Percentiles rank a stretch among this genome's conserved stretches.
Evolutionary conservation across 1,140 invertebrate genomes (phyloP).

Genomic region (Geopemphigus sp.): DNA sequence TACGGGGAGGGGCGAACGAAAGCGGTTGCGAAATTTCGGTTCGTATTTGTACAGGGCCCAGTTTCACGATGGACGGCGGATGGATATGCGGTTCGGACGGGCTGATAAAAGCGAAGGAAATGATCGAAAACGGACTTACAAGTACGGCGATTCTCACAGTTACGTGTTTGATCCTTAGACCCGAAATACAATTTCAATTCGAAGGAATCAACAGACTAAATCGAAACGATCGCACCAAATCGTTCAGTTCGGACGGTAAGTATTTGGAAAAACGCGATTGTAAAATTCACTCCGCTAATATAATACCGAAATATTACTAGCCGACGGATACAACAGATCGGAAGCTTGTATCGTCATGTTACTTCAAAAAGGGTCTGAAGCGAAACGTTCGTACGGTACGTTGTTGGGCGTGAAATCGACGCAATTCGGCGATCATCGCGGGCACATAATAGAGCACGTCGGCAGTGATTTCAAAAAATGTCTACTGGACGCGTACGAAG

Average conservation of each 20-base stretch:
- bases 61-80: slow-evolving; percentile 73
- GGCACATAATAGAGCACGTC: background rate
- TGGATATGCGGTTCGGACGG: slow-evolving; percentile 64
- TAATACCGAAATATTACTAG: no score
- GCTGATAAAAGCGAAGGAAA: slow-evolving; percentile 63
- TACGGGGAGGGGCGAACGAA: no score
- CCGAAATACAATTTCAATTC: slow-evolving; percentile 64
- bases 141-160: slow-evolving; percentile 70
- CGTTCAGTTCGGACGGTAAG: background rate
- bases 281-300: no score
- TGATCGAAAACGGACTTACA: slow-evolving; percentile 64
- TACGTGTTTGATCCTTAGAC: slow-evolving; percentile 63
- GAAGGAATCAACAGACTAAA: background rate
- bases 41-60: slow-evolving; percentile 71
- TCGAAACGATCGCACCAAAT: background rate
- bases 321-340: slow-evolving; percentile 65
- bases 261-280: no score
- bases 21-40: no score
- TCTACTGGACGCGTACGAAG: slow-evolving; percentile 20
- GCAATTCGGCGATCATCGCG: slow-evolving; percentile 64
- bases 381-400: slow-evolving; percentile 63
- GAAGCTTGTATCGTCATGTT: slow-evolving; percentile 64
- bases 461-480: slow-evolving; percentile 17
- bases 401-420: slow-evolving; percentile 61
- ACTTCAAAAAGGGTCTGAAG: slow-evolving; percentile 60